phyloP scores from a whole-genome alignment of 2,888 invertebrate species.

The Hetaerina titia region DNA sequence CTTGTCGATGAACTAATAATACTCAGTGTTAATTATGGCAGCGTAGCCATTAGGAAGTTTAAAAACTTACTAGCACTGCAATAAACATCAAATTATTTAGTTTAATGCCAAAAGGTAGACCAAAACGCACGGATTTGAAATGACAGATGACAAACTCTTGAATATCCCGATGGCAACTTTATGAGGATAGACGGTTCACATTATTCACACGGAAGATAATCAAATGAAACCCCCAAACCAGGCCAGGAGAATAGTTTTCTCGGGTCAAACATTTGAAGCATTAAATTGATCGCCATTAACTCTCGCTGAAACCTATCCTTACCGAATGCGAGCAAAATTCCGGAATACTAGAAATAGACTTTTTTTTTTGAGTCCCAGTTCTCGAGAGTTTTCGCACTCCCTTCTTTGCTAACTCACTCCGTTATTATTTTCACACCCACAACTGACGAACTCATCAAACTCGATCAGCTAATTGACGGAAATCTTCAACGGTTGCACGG shows the following conservation, averaged over 20 bases:
- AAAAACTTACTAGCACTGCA: too few species aligned
- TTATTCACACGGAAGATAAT: not conserved
- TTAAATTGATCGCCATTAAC: not conserved
- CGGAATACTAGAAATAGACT: not conserved
- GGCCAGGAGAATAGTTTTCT: not conserved
- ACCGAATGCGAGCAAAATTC: not conserved
- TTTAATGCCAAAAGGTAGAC: too few species aligned
- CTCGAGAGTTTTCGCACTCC: not conserved
- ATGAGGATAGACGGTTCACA: not conserved
- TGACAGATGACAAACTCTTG: too few species aligned
- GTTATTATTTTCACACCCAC: not conserved
- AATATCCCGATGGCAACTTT: not conserved
- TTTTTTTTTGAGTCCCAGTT: not conserved
- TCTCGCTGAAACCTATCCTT: not conserved
- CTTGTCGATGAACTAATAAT: too few species aligned
- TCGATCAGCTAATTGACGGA: constrained; percentile 14
- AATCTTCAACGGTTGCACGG: not conserved
- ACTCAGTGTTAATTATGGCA: too few species aligned
- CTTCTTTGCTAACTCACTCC: not conserved
- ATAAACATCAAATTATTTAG: too few species aligned
- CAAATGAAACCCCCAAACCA: not conserved
- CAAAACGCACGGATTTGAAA: too few species aligned
- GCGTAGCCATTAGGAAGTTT: too few species aligned
- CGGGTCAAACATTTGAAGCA: not conserved
- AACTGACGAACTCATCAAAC: not conserved